Conservation (phyloP, 2,888 invertebrate genomes). For the Catonia carolina region DNA sequence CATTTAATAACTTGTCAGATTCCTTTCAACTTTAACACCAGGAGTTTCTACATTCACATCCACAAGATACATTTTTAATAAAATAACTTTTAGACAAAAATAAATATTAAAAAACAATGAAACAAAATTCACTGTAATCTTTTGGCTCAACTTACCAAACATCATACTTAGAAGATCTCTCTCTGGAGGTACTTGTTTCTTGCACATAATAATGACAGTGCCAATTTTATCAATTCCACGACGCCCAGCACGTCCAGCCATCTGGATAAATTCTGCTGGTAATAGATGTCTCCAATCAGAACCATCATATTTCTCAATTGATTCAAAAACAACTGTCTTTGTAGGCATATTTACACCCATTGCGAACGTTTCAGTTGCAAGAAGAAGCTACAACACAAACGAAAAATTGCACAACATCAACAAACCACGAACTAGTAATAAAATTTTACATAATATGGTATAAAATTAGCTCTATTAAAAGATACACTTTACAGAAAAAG, state of each 20-base stretch:
- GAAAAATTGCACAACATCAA: background rate
- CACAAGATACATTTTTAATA: too few species aligned
- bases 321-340: slow-evolving; percentile 93
- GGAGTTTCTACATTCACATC: too few species aligned
- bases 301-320: slow-evolving; percentile 87
- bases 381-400: slow-evolving; percentile 59
- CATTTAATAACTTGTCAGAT: too few species aligned
- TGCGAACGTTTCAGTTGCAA: slow-evolving; percentile 99
- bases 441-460: background rate
- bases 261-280: slow-evolving; percentile 96
- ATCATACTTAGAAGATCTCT: slow-evolving; percentile 77
- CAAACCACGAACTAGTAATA: background rate
- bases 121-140: too few species aligned
- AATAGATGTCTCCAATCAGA: slow-evolving; percentile 62
- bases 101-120: too few species aligned
- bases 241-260: slow-evolving; percentile 96
- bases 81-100: too few species aligned
- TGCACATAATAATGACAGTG: slow-evolving; percentile 89
- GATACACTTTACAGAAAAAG: too few species aligned
- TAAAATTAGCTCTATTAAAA: too few species aligned
- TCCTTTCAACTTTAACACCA: too few species aligned
- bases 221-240: slow-evolving; percentile 90
- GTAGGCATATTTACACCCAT: slow-evolving; percentile 99
- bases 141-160: slow-evolving; percentile 52
- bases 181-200: slow-evolving; percentile 64